Evolutionary conservation across 2,797 vertebrate species (phyloP).

Genomic region (Gouania willdenowi): DNA sequence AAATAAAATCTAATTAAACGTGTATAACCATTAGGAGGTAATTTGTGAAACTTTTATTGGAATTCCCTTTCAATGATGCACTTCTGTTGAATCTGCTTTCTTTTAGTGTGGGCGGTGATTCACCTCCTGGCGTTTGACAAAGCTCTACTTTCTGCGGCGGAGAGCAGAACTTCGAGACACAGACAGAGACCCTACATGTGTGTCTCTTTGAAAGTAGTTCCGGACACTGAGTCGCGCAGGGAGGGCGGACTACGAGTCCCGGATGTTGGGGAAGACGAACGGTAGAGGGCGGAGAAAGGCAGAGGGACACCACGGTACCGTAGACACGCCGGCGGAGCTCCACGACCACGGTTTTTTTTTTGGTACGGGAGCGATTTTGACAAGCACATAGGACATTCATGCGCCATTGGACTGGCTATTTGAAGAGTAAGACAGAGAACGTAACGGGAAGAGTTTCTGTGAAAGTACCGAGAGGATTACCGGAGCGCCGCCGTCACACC

Average conservation of each 20-base stretch:
- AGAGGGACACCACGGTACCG: constrained; percentile 70
- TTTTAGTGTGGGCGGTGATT: background rate
- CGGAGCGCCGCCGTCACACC: constrained; percentile 53
- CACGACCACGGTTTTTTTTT: constrained; percentile 48
- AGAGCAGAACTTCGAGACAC: background rate
- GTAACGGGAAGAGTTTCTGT: constrained; percentile 56
- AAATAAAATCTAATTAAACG: too few relatives aligned
- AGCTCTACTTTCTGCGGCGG: constrained; percentile 71
- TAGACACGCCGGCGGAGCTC: constrained; percentile 72
- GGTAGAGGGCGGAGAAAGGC: constrained; percentile 76
- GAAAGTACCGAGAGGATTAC: constrained; percentile 74
- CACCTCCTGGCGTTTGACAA: constrained; percentile 32
- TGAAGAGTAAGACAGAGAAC: constrained; percentile 56
- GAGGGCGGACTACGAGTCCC: constrained; percentile 74
- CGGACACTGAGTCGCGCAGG: constrained; percentile 65
- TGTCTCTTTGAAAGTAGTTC: constrained; percentile 77
- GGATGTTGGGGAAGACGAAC: constrained; percentile 83
- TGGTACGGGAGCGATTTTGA: constrained; percentile 57
- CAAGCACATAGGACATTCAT: constrained; percentile 55
- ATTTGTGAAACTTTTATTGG: background rate
- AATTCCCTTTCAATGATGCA: background rate
- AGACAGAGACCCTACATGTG: constrained; percentile 29
- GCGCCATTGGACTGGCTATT: constrained; percentile 44
- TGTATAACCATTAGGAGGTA: too few relatives aligned
- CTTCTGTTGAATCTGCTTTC: background rate